Evolutionary conservation across 2,888 invertebrate genomes (phyloP), one percentile per base, ranked within the genome.

Genomic region (Caenorhabditis sp.): DNA sequence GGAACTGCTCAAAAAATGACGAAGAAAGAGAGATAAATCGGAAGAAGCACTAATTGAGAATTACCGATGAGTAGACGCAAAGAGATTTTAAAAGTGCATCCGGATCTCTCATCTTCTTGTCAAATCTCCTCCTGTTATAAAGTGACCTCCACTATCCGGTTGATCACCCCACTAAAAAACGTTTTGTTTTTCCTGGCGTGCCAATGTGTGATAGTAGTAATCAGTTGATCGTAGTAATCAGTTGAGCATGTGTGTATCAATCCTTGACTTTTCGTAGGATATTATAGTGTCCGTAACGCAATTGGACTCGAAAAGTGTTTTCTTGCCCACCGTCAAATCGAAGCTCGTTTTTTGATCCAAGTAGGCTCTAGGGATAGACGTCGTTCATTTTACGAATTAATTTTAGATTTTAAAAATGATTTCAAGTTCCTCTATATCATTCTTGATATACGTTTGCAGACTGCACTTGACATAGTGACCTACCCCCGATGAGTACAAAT

Each of bases 131-230:
- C 22, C 47, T 24, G 35, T 35, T 16, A 6, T 31, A 24, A 35
- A 16, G 69, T 26, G 14, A n/a, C 26, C 41, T 38, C 38, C 38
- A 38, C 12, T 58, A 16, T 16, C 16, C 49, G 24, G 35, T 35
- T 24, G 26, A 47, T 47, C 72, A 26, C 26, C 49, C 16, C 49
- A 24, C 24, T 22, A 72, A 72, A 72, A 58, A 59, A 22, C 59
- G 16, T 14, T 58, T 58, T 69, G 69, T 69, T 70, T 58, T 70
- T 69, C 44, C 58, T 44, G 70, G 56, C 49, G 41, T 38, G 56
- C 47, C 47, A 47, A 47, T 19, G 47, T 47, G 47, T 47, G 47
- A 47, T 47, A 47, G 47, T 47, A 47, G 19, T 19, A 19, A n/a
- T 44, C 44, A 14, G n/a, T n/a, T 47, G 8, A 19, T 14, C 19